Evolutionary conservation across 2,113 vertebrate genomes (phyloP), one percentile per base, ranked within the genome.

Genomic region (Elephantulus edwardii): DNA sequence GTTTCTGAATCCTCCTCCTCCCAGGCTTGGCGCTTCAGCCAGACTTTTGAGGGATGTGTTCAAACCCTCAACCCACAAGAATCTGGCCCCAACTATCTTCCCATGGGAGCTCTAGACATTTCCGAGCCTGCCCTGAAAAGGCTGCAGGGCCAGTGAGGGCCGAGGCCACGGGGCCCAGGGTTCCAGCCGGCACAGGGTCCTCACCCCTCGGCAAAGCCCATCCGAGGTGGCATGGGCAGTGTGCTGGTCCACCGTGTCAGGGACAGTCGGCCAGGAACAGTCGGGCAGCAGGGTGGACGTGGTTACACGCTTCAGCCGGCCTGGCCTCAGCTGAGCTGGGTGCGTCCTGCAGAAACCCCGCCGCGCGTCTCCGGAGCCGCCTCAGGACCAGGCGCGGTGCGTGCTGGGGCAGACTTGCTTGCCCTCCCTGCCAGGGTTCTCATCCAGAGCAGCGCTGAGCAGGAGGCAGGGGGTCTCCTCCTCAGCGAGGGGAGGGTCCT

Each of bases 311-410:
- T 13, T 0, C 28, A 16, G 40, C 22, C 42, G 35, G 30, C 22
- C 85, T 0, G 3, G 71, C 86, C 83, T 24, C 12, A 10, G n/a
- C 28, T 24, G 11, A 19, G 40, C 20, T 4, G 5, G 68, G 20
- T 77, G 26, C 6, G 0, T 33, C 26, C 2, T 0, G 3, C 62
- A 2, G 9, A 0, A 33, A 22, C 9, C 9, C 5, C 9, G 3
- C 1, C 1, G 33, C 19, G 9, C 3, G 50, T 72, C 35, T 11
- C 64, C 52, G 0, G 11, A 52, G 38, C 38, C 62, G 28, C 66
- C 68, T 35, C n/a, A 42, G 62, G 16, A 52, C 54, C 30, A 19
- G 6, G 33, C 44, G 4, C 1, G 3, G 33, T 35, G 13, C 48
- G 28, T 14, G 56, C 74, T 33, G 60, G 8, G 8, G 8, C 56